These are phyloP conservation scores for Columba guinea DNA, from an alignment of 2,797 vertebrate species.

Conservation along the genomic window DNA sequence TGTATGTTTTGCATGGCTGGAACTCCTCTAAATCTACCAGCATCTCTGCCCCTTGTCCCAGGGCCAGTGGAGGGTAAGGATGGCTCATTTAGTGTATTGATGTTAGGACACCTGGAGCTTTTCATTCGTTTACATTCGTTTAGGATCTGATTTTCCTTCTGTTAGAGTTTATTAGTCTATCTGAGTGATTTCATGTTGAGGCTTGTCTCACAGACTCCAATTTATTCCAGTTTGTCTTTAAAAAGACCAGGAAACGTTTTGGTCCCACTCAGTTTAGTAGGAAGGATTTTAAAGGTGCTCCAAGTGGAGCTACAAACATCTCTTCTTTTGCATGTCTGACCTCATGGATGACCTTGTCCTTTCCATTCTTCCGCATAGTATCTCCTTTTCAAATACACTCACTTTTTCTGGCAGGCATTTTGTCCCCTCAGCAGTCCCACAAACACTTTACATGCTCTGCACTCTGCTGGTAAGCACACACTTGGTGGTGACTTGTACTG, in stretches of 20 bases:
- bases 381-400: neutral
- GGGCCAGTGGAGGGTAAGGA: neutral
- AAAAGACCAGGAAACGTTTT: neutral
- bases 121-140: neutral
- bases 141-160: neutral
- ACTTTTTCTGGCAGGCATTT: neutral
- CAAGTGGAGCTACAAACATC: neutral
- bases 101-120: neutral
- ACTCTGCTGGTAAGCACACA: neutral
- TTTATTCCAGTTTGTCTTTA: neutral
- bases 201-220: neutral
- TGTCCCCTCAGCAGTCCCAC: neutral
- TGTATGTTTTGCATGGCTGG: neutral
- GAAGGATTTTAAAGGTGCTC: neutral
- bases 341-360: neutral
- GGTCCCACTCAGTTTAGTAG: neutral
- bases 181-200: neutral
- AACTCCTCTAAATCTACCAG: neutral
- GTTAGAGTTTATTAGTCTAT: neutral
- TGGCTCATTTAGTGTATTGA: neutral
- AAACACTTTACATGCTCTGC: accelerated
- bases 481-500: neutral
- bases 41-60: neutral
- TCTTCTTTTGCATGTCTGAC: neutral
- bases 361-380: neutral